Evolutionary conservation across 1,140 invertebrate genomes (phyloP).

Genomic region (Brachionus rotundiformis): DNA sequence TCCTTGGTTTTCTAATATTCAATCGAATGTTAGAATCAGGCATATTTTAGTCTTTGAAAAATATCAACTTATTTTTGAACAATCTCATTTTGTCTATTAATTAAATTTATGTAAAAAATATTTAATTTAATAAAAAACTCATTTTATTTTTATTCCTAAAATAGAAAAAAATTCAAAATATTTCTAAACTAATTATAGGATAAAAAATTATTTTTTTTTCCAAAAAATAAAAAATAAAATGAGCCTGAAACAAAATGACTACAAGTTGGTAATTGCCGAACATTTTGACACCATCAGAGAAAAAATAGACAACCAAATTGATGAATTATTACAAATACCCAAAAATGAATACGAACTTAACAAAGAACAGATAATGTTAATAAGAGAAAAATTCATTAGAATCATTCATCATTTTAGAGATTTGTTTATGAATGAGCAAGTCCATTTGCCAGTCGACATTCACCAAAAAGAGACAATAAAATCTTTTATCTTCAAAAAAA

Average conservation of each 20-base stretch:
- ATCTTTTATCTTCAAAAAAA: neutral
- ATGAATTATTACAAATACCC: neutral
- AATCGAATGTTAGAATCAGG: too few relatives aligned
- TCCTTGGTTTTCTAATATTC: too few relatives aligned
- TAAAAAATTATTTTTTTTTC: too few relatives aligned
- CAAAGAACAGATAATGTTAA: neutral
- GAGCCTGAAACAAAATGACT: neutral
- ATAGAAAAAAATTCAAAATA: too few relatives aligned
- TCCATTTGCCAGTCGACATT: neutral
- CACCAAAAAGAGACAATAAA: neutral
- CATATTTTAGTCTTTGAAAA: too few relatives aligned
- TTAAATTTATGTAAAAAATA: too few relatives aligned
- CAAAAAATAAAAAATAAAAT: neutral
- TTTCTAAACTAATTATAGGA: too few relatives aligned
- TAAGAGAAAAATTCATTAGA: neutral
- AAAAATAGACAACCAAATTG: neutral
- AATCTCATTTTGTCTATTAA: too few relatives aligned
- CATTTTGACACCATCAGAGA: neutral
- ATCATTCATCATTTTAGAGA: neutral
- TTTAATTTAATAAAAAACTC: too few relatives aligned
- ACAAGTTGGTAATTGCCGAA: neutral
- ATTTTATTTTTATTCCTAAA: too few relatives aligned
- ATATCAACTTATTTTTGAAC: too few relatives aligned
- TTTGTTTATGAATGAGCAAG: neutral
- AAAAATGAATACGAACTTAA: conserved; percentile 2